A percentile compares a stretch with the other conserved stretches of the same genome.
phyloP scores from a whole-genome alignment of 2,888 invertebrate species.

The Drosophila testacea region DNA sequence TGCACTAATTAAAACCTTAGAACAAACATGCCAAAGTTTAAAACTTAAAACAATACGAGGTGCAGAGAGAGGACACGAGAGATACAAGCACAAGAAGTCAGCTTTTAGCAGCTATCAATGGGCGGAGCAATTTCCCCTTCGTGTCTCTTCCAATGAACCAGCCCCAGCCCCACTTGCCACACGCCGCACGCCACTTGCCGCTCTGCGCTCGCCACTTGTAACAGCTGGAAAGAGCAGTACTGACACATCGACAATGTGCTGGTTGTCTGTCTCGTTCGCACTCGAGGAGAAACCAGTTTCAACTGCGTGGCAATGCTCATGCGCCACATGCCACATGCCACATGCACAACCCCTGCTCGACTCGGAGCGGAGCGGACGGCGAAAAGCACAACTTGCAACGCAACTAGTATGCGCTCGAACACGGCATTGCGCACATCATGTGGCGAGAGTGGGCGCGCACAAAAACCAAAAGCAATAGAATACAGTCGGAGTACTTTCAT shows the following conservation, averaged over 20 bases:
- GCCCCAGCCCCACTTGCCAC: conserved; percentile 38
- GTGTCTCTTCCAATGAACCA: conserved; percentile 51
- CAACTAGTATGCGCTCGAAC: conserved; percentile 85
- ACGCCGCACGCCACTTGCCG: conserved; percentile 14
- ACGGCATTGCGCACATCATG: conserved; percentile 84
- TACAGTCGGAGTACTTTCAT: conserved; percentile 1
- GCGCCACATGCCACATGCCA: conserved; percentile 54
- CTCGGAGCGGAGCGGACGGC: conserved; percentile 32
- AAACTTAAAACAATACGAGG: conserved; percentile 61
- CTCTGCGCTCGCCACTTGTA: conserved; percentile 29
- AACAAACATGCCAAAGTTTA: conserved; percentile 57
- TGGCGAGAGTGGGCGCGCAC: conserved; percentile 81
- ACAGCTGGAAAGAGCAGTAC: conserved; percentile 65
- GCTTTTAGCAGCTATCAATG: conserved; percentile 52
- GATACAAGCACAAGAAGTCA: not conserved
- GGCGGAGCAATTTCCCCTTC: conserved; percentile 74
- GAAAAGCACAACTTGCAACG: conserved; percentile 76
- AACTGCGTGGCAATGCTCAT: conserved; percentile 58
- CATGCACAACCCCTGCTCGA: conserved; percentile 55
- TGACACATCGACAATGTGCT: conserved; percentile 17
- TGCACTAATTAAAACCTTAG: conserved; percentile 72
- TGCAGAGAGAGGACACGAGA: not conserved
- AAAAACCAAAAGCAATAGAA: conserved; percentile 42
- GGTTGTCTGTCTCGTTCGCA: conserved; percentile 49
- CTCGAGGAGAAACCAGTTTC: conserved; percentile 65